Evolutionary conservation across 2,113 vertebrate species (phyloP).

Genomic region (Pristiophorus japonicus): DNA sequence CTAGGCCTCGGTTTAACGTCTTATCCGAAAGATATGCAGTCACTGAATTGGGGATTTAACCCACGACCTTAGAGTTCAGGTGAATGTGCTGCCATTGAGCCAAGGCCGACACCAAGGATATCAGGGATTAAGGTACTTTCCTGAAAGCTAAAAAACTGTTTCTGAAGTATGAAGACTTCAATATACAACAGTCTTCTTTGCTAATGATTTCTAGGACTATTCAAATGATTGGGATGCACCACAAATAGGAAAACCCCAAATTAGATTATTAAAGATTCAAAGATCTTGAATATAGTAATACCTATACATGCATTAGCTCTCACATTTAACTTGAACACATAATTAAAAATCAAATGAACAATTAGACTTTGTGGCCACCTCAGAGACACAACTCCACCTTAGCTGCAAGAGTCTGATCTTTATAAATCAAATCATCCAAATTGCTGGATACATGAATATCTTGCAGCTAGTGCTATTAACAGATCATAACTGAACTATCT

Average conservation of each 20-base stretch:
- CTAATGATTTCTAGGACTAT: not conserved
- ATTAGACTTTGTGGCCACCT: too few species aligned
- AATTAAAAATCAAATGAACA: not conserved
- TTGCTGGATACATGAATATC: not conserved
- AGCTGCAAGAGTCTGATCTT: not conserved
- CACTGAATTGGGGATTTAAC: not conserved
- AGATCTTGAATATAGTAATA: not conserved
- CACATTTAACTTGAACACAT: not conserved
- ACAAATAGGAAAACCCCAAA: not conserved
- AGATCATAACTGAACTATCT: not conserved
- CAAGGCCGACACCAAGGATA: not conserved
- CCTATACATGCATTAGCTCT: not conserved
- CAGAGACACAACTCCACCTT: not conserved
- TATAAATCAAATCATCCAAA: not conserved
- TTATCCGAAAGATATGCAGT: not conserved
- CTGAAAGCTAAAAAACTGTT: not conserved
- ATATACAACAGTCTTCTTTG: not conserved
- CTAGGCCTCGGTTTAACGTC: not conserved
- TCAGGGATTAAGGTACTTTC: not conserved
- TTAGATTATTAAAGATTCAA: not conserved
- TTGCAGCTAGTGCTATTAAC: not conserved
- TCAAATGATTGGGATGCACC: not conserved
- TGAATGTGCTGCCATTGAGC: not conserved
- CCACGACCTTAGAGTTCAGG: not conserved
- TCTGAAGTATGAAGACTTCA: not conserved